phyloP scores from a whole-genome alignment of 1,140 invertebrate species.

The Papilio machaon region DNA sequence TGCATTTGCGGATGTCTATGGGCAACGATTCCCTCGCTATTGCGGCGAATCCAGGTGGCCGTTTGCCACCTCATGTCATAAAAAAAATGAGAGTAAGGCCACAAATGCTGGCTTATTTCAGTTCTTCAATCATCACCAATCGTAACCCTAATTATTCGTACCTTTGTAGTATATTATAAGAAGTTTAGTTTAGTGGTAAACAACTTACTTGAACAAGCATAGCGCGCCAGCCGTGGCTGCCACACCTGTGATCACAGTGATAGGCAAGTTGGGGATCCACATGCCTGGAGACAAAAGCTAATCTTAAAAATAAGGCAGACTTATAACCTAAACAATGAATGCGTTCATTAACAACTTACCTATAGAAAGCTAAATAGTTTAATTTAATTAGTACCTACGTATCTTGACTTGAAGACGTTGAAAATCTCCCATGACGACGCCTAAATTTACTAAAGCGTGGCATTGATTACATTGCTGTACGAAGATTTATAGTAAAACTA shows the following conservation, averaged over 20 bases:
- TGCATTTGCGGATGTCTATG: too few relatives aligned
- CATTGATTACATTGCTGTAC: too few relatives aligned
- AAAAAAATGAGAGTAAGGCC: background rate
- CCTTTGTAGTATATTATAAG: background rate
- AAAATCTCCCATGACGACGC: too few relatives aligned
- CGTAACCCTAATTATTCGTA: too few relatives aligned
- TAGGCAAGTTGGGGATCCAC: constrained; percentile 69
- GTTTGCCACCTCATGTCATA: too few relatives aligned
- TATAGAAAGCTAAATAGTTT: background rate
- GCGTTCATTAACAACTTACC: background rate
- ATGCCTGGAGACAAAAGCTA: constrained; percentile 50
- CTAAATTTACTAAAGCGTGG: too few relatives aligned
- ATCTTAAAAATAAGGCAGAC: background rate
- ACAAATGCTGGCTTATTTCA: background rate
- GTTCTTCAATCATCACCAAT: background rate
- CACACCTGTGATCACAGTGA: constrained; percentile 62
- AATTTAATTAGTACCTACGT: background rate
- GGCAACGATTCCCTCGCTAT: too few relatives aligned
- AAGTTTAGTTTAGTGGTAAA: background rate
- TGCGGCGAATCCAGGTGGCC: too few relatives aligned
- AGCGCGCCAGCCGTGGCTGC: constrained; percentile 62
- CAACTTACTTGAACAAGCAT: constrained; percentile 69
- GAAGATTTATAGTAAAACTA: too few relatives aligned
- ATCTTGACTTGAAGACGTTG: background rate
- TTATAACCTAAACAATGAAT: background rate